Percentiles rank a stretch among this genome's conserved stretches.
phyloP scores from a whole-genome alignment of 1,140 invertebrate species.

The Asbolus verrucosus region DNA sequence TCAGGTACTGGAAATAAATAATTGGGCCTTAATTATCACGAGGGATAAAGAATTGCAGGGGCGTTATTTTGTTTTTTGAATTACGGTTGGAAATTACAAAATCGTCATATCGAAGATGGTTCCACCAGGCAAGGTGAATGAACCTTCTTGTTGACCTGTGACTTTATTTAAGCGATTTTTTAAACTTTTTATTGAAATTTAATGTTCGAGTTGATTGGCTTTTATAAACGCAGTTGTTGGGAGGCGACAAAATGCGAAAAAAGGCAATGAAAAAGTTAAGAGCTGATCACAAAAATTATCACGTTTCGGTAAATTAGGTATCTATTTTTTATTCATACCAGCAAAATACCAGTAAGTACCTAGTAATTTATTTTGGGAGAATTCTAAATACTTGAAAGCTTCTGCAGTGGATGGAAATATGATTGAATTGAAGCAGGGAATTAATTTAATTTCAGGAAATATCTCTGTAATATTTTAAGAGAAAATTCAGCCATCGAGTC shows the following conservation, averaged over 20 bases:
- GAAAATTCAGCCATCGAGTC: neutral
- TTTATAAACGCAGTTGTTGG: too few relatives aligned
- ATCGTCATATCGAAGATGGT: too few relatives aligned
- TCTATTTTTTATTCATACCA: conserved; percentile 13
- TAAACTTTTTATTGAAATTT: too few relatives aligned
- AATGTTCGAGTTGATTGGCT: too few relatives aligned
- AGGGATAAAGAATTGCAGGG: conserved; percentile 11
- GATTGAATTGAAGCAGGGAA: neutral
- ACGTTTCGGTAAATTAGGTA: conserved; percentile 5
- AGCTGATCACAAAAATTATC: neutral
- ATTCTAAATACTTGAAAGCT: conserved; percentile 17
- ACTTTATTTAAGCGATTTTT: too few relatives aligned
- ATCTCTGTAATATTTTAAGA: neutral
- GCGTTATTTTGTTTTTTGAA: too few relatives aligned
- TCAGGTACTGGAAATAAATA: conserved; percentile 11
- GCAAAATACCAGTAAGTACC: neutral
- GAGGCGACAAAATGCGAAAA: neutral
- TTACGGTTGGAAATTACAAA: too few relatives aligned
- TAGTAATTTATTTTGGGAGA: conserved; percentile 4
- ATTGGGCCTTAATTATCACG: conserved; percentile 10
- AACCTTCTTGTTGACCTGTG: too few relatives aligned
- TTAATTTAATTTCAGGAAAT: conserved; percentile 36
- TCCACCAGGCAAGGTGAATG: too few relatives aligned
- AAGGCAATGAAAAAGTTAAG: neutral
- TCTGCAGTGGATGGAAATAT: neutral